Percentiles rank a stretch among this genome's conserved stretches.
Evolutionary conservation across 2,888 invertebrate genomes (phyloP).

Genomic region (Clistopyga incitator): DNA sequence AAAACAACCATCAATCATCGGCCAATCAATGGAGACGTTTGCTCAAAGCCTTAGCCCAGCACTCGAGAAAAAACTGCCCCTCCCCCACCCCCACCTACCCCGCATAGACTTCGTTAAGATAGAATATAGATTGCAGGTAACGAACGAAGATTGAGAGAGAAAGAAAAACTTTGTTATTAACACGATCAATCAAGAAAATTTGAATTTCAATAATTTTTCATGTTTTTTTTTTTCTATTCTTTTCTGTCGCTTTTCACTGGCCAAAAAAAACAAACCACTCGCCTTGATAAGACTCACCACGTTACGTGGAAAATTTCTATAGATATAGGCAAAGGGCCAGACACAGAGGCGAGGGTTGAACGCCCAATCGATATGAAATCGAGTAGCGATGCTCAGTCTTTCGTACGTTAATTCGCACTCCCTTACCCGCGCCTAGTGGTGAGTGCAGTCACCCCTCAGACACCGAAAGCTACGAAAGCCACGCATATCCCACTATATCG

Average conservation of each 20-base stretch:
- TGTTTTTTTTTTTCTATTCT: slow-evolving; percentile 48
- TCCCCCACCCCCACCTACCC: not conserved
- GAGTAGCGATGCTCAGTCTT: slow-evolving; percentile 68
- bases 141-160: slow-evolving; percentile 71
- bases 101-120: slow-evolving; percentile 18
- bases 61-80: slow-evolving; percentile 34
- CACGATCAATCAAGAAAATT: slow-evolving; percentile 79
- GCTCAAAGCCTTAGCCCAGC: slow-evolving; percentile 57
- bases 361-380: slow-evolving; percentile 70
- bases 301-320: slow-evolving; percentile 15
- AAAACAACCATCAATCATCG: slow-evolving; percentile 75
- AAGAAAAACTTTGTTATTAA: slow-evolving; percentile 79
- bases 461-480: slow-evolving; percentile 40
- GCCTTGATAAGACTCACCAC: slow-evolving; percentile 21
- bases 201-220: slow-evolving; percentile 76
- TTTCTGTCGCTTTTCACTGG: not conserved
- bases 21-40: slow-evolving; percentile 73
- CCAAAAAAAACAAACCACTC: not conserved
- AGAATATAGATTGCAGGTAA: slow-evolving; percentile 25
- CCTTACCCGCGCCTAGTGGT: slow-evolving; percentile 18
- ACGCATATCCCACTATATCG: slow-evolving; percentile 51
- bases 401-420: slow-evolving; percentile 64
- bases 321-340: slow-evolving; percentile 6
- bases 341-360: slow-evolving; percentile 47
- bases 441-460: slow-evolving; percentile 67